Evolutionary conservation across 92 coral and sea anemone genomes (phyloP).

Genomic region (Zoanthus sansibaricus): DNA sequence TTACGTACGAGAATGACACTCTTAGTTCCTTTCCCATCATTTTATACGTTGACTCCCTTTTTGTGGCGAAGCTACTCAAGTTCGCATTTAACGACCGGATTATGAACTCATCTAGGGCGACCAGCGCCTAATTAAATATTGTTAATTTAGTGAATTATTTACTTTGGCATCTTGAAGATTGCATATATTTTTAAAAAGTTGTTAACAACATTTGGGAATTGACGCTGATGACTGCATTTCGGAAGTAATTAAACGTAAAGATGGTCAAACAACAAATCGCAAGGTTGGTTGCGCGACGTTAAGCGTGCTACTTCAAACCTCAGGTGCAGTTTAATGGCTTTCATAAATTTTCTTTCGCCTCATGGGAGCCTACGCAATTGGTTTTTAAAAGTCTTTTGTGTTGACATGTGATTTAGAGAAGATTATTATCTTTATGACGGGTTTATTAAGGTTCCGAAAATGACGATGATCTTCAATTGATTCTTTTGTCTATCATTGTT

Average conservation of each 20-base stretch:
- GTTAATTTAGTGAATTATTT: slow-evolving; percentile 49
- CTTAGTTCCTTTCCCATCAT: slow-evolving; percentile 14
- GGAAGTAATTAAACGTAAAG: slow-evolving; percentile 63
- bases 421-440: slow-evolving; percentile 43
- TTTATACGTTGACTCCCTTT: slow-evolving; percentile 49
- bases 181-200: slow-evolving; percentile 44
- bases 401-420: slow-evolving; percentile 33
- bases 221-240: slow-evolving; percentile 44
- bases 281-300: slow-evolving; percentile 51
- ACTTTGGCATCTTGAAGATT: slow-evolving; percentile 47
- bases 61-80: slow-evolving; percentile 16
- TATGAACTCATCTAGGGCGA: slow-evolving; percentile 10
- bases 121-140: slow-evolving; percentile 41
- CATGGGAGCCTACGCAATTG: slow-evolving; percentile 49
- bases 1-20: not conserved
- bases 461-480: slow-evolving; percentile 26
- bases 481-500: not conserved
- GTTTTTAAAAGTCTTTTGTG: slow-evolving; percentile 35
- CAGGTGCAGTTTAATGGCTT: slow-evolving; percentile 64
- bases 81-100: slow-evolving; percentile 39
- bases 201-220: slow-evolving; percentile 40
- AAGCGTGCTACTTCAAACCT: slow-evolving; percentile 44
- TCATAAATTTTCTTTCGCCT: slow-evolving; percentile 52
- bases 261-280: slow-evolving; percentile 72
- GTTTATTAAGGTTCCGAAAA: slow-evolving; percentile 31